Base-by-base conservation (phyloP, 2,888 invertebrate genomes). In the Pyrocoelia pectoralis region DNA sequence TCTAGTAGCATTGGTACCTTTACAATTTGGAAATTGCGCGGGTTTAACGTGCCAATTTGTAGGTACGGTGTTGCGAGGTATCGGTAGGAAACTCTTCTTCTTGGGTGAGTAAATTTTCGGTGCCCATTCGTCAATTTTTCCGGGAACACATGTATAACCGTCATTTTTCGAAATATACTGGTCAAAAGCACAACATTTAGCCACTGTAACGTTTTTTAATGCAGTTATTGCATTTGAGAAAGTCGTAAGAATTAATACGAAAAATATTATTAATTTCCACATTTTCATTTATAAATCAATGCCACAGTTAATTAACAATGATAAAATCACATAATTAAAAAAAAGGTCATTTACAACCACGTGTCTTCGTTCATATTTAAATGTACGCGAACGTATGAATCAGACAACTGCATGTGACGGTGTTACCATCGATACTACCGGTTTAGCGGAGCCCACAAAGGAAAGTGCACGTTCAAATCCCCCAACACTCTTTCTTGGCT, bases 41-140 rank as follows among this genome's bases (percentile, higher is more conserved):
- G 78, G 78, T 15, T 76, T 72, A 48, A 83, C 71, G 33, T 75
- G 76, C 88, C 87, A 88, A 69, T 84, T 82, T 29, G 74, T 66
- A 29, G 87, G 87, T 56, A 82, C 78, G 6, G 49, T 43, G n/a
- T 58, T 62, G n/a, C 76, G 80, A 9, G 77, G 73, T 56, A 85
- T 80, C 10, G 77, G 73, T 56, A 85, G 80, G 71, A 84, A 81
- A 0, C 68, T 72, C 13, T 77, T 76, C 12, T 80, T 80, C 14
- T 78, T 77, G 1, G 86, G 85, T 28, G 88, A 84, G 75, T 84
- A 90, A 38, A 66, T 58, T 41, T 52, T 57, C 1, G 66, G 66
- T 5, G 56, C 43, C 66, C 66, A 66, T n/a, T 28, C 38, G 3
- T 19, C 43, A 15, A 38, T 14, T 10, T 48, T 41, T 1, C 59